These are phyloP conservation scores for Lophius americanus DNA, from an alignment of 2,797 vertebrate genomes.

Conservation along the genomic window DNA sequence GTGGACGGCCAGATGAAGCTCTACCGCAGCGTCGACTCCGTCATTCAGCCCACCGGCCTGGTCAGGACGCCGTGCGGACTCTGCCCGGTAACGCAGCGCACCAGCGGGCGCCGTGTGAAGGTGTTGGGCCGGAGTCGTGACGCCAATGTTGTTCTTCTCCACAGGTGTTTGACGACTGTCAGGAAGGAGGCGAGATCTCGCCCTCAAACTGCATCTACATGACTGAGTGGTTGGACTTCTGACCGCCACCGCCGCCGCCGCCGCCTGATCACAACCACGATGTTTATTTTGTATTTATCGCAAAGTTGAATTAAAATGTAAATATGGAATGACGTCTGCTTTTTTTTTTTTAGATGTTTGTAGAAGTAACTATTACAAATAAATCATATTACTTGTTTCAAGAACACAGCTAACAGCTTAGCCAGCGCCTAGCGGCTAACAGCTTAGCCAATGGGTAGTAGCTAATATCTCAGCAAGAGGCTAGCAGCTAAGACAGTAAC, in stretches of 20 bases:
- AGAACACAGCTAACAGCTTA: no score
- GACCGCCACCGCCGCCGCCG: conserved; percentile 26
- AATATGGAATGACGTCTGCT: no score
- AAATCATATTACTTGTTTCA: no score
- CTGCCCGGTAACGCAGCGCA: conserved; percentile 86
- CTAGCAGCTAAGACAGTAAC: no score
- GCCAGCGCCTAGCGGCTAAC: no score
- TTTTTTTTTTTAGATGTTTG: no score
- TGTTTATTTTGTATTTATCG: conserved; percentile 31
- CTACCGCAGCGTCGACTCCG: conserved; percentile 89
- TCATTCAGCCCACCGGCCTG: conserved; percentile 91
- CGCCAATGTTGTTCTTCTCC: conserved; percentile 20
- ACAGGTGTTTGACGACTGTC: conserved; percentile 97
- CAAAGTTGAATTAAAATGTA: conserved; percentile 11
- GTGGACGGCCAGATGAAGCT: conserved; percentile 96
- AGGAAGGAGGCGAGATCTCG: conserved; percentile 95
- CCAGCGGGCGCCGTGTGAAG: accelerated
- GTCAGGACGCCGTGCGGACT: conserved; percentile 93
- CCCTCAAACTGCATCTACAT: conserved; percentile 95
- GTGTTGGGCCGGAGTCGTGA: neutral
- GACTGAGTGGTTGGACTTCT: conserved; percentile 95
- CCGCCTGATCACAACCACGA: no score
- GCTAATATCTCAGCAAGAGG: no score
- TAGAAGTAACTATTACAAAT: no score
- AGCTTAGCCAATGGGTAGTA: no score